Evolutionary conservation across 2,113 vertebrate genomes (phyloP).

Genomic region (Eptatretus burgeri): DNA sequence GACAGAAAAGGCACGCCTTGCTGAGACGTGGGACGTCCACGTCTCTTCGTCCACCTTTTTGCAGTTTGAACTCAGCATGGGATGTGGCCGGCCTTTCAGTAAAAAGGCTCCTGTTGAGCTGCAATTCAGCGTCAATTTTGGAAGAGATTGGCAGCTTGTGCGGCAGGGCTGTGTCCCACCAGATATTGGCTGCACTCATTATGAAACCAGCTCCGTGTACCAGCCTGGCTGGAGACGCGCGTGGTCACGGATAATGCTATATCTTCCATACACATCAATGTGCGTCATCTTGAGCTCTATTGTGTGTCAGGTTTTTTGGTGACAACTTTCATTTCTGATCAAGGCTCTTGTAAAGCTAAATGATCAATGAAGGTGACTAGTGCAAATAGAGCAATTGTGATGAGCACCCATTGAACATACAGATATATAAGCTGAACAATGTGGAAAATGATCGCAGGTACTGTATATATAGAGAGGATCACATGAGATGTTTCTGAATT

Average conservation of each 20-base stretch:
- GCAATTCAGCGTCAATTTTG: constrained; percentile 63
- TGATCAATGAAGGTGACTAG: no score
- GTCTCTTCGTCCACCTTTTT: constrained; percentile 61
- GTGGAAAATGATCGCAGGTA: no score
- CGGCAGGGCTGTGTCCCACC: constrained; percentile 81
- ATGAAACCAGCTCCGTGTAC: constrained; percentile 59
- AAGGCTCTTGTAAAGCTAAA: no score
- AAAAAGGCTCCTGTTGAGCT: constrained; percentile 34
- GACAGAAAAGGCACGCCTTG: constrained; percentile 62
- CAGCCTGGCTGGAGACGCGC: constrained; percentile 55
- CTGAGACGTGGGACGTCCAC: constrained; percentile 88
- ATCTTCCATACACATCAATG: constrained; percentile 36
- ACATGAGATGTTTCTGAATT: no score
- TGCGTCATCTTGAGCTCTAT: constrained; percentile 13
- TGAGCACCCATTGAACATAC: no score
- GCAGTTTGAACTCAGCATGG: constrained; percentile 86
- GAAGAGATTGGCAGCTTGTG: constrained; percentile 61
- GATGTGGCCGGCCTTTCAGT: constrained; percentile 52
- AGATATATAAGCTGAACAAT: no score
- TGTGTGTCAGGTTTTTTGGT: not conserved
- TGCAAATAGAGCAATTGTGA: no score
- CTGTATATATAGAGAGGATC: no score
- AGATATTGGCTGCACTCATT: constrained; percentile 58
- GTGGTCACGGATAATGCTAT: constrained; percentile 68
- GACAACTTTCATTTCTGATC: no score